Conservation (phyloP, 2,888 invertebrate genomes). For the Cheilosia soror region DNA sequence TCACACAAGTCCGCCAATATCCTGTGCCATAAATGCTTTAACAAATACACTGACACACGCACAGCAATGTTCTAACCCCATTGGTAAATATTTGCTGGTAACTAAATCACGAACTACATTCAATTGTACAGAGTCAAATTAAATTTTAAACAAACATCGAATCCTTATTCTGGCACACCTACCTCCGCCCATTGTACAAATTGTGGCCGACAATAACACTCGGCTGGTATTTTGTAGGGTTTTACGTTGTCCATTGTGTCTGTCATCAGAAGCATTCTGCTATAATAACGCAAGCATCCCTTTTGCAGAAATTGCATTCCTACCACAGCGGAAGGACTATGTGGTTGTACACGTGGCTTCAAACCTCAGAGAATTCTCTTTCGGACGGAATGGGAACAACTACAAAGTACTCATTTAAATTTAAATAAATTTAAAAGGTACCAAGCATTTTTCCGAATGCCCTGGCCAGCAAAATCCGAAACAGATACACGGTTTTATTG, state of each 20-base stretch:
- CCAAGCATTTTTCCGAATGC: constrained; percentile 5
- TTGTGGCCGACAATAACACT: constrained; percentile 23
- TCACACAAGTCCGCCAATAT: constrained; percentile 1
- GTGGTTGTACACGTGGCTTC: constrained; percentile 39
- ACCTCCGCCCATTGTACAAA: constrained; percentile 20
- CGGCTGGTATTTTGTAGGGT: neutral
- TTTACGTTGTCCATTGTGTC: constrained; percentile 21
- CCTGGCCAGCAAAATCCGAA: constrained; percentile 1
- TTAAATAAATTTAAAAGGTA: constrained; percentile 32
- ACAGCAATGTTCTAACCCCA: neutral
- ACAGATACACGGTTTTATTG: constrained; percentile 23
- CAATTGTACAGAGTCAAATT: constrained; percentile 52
- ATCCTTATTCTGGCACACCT: constrained; percentile 23
- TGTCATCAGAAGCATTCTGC: constrained; percentile 42
- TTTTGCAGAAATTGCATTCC: neutral
- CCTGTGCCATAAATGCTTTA: neutral
- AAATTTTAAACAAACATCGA: constrained; percentile 62
- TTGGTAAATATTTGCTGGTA: constrained; percentile 48
- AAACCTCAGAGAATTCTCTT: constrained; percentile 1
- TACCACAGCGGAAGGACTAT: constrained; percentile 19
- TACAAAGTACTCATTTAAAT: constrained; percentile 43
- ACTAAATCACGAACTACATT: constrained; percentile 56
- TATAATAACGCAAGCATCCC: neutral
- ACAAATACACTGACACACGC: neutral
- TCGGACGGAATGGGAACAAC: constrained; percentile 15